Evolutionary conservation across 2,888 invertebrate genomes (phyloP), one percentile per base, ranked within the genome.

Genomic region (Caradrina clavipalpis): DNA sequence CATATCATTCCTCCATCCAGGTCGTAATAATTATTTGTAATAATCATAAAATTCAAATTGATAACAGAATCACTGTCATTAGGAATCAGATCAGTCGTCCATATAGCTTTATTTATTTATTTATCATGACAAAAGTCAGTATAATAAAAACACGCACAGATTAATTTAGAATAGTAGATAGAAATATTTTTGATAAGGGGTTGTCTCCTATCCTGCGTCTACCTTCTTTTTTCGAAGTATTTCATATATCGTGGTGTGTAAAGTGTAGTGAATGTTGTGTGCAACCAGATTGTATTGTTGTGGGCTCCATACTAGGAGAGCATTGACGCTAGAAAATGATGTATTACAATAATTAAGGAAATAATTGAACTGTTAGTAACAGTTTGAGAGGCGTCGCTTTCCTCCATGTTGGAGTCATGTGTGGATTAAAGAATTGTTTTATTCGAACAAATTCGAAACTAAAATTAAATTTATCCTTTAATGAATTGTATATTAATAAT

Each of bases 1-100:
- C 94, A 94, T 95, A 95, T 95, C 94, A 94, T 91, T 83, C 86
- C 89, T 94, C 95, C 95, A 94, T 94, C 95, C 95, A 93, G 80
- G 64, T 81, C 63, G 79, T 77, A 82, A 79, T 61, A 54, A 76
- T 73, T 76, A 84, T 76, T 77, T 70, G 35, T 51, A 68, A 54
- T 68, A 68, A 67, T 67, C 21, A 77, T 66, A 73, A 73, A 82
- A 72, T 71, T 69, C 57, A 73, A 69, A 79, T 76, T 69, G 67
- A 61, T 71, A 70, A 61, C 51, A 68, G 59, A 72, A 76, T 75
- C 66, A 70, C 64, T 67, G 64, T 79, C 76, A 82, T 80, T 69
- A 78, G 68, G 79, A 84, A 87, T 73, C 76, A 76, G 84, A 87
- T 73, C 76, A 77, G 79, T 87, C 90, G 91, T 92, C 91, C 91